These are phyloP conservation scores for Drosophila seguyi DNA, from an alignment of 1,140 invertebrate species.

Conservation along the genomic window DNA sequence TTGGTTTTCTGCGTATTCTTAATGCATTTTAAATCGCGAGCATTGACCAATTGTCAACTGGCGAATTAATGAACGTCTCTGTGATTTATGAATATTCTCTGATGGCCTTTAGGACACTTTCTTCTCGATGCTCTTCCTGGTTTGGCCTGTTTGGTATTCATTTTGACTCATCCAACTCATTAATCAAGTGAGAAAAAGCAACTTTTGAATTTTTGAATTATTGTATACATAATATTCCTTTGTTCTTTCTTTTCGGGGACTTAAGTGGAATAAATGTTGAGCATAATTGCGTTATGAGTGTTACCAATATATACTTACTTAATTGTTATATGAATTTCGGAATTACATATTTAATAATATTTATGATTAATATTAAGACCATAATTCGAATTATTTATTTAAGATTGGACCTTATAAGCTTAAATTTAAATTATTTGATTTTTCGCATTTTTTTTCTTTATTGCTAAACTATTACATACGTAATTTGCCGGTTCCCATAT, in stretches of 20 bases:
- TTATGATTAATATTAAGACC: too few relatives aligned
- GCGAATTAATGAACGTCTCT: conserved; percentile 66
- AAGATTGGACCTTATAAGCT: too few relatives aligned
- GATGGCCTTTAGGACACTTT: conserved; percentile 12
- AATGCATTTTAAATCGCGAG: conserved; percentile 74
- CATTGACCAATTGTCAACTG: conserved; percentile 75
- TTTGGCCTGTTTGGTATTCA: conserved; percentile 31
- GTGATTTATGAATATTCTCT: conserved; percentile 62
- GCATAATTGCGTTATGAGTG: background rate
- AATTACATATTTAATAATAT: too few relatives aligned
- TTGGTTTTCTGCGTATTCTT: conserved; percentile 24
- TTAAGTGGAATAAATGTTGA: background rate
- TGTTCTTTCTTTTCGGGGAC: background rate
- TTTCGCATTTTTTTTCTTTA: background rate
- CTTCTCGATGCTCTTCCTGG: conserved; percentile 1
- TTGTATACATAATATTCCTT: conserved; percentile 1
- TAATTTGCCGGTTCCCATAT: too few relatives aligned
- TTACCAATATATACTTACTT: too few relatives aligned
- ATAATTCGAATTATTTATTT: too few relatives aligned
- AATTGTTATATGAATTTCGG: too few relatives aligned
- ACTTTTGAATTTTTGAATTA: conserved; percentile 6
- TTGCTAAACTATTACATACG: background rate
- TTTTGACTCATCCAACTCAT: conserved; percentile 39
- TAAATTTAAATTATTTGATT: too few relatives aligned
- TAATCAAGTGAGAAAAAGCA: conserved; percentile 51